Base-by-base conservation (phyloP, 2,797 vertebrate genomes). In the Gouania willdenowi region DNA sequence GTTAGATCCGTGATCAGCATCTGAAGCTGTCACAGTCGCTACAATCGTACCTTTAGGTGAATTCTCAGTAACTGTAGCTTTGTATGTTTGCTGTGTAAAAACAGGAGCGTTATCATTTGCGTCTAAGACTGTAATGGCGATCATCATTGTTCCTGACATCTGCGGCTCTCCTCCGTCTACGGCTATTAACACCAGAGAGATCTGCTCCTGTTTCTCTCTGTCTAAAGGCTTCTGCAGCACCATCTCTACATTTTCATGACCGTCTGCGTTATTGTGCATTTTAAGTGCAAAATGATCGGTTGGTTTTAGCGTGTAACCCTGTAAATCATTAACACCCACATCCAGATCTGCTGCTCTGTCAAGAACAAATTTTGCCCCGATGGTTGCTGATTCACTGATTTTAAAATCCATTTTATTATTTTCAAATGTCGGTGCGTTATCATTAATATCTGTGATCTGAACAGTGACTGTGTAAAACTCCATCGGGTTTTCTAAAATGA, bases 401-500 rank as follows among this genome's bases (percentile, higher is more conserved):
- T 75, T 71, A 1, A 91, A 71, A 1, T 30, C 21, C 0, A 79
- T 71, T 1, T 68, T 63, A 0, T 3, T 9, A 10, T 47, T 51
- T 6, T 54, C 52, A 52, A 90, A 88, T 7, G 67, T 41, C 22
- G 87, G 56, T 25, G 75, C 4, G 66, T 88, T 52, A 54, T 82
- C 64, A 24, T 76, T 78, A 0, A 75, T 61, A 22, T 91, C 87
- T 1, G 33, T 69, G 3, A 91, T 79, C 65, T 90, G 82, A 1
- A 90, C 53, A 1, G 79, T 76, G 12, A 90, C 81, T 0, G 71
- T 83, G 22, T 88, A 91, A 21, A 93, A 67, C 44, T 93, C 90
- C 44, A 94, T 88, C 0, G 91, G 92, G 17, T 82, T 90, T 33
- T 94, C 92, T 6, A 91, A 49, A 42, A 93, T 81, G 11, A 93